Base-by-base conservation (phyloP, 2,113 vertebrate species). In the Blennius ocellaris region DNA sequence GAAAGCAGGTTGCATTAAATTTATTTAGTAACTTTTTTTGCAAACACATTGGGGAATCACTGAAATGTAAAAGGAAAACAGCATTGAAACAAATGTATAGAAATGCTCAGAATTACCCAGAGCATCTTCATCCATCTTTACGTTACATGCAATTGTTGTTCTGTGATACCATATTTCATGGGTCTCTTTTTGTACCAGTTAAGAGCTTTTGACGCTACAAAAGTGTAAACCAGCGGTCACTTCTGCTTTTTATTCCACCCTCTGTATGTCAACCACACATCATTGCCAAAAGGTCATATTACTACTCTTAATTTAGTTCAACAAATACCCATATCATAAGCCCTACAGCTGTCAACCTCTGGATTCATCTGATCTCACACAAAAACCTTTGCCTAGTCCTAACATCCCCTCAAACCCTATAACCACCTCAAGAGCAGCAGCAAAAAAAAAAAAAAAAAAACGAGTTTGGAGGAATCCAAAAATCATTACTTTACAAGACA, bases 401-500 rank as follows among this genome's bases (percentile, higher is more conserved):
- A 6, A 48, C 59, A 73, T 81, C 73, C 58, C 76, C 69, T 39
- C 82, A 61, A 61, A 57, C 14, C 50, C 66, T 50, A 63, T 57
- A 79, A 76, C 80, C 58, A 76, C 73, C 70, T 80, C 83, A 72
- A 78, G 61, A 74, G 76, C 73, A 63, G 45, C 78, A 71, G n/a
- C n/a, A n/a, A n/a, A n/a, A n/a, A n/a, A n/a, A n/a, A n/a, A n/a
- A n/a, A n/a, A n/a, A n/a, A 74, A 86, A 78, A 85, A 78, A 85
- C 89, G 82, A 84, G 80, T 92, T 91, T 92, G 84, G 87, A 87
- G 87, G 89, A 89, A 91, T 90, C 90, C 86, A 92, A 89, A 93
- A 91, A 92, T 91, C 89, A 90, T 93, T 92, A 93, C 92, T 92
- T 88, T 90, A 90, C 87, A 87, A 89, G 86, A 94, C 92, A 94